Conservation (phyloP, 1,140 invertebrate genomes). For the Palaemon carinicauda region DNA sequence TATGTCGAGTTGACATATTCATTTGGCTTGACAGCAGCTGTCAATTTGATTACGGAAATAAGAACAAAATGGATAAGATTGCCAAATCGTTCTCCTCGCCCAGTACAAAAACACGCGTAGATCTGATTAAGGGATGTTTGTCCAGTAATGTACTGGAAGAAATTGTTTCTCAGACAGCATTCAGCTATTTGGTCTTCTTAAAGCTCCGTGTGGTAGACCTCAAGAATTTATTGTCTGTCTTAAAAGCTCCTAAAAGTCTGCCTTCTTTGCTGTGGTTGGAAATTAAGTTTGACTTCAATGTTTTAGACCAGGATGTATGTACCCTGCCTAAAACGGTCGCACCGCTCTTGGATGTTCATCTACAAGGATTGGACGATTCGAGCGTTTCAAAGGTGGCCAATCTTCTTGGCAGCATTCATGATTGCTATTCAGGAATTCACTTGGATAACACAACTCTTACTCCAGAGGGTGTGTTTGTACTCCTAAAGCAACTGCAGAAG, state of each 20-base stretch:
- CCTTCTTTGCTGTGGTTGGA: constrained; percentile 49
- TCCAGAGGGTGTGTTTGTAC: constrained; percentile 49
- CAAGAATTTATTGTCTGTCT: constrained; percentile 1
- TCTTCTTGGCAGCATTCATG: constrained; percentile 40
- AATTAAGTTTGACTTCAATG: constrained; percentile 44
- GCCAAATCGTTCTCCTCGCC: constrained; percentile 30
- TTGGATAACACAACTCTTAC: constrained; percentile 45
- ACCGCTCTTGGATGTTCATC: constrained; percentile 48
- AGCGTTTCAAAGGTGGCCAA: constrained; percentile 27
- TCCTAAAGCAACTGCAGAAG: constrained; percentile 52
- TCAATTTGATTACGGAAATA: constrained; percentile 49
- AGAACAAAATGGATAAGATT: constrained; percentile 36
- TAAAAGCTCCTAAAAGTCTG: constrained; percentile 12
- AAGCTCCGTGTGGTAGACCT: constrained; percentile 43
- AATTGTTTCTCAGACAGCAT: constrained; percentile 10
- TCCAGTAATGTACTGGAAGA: not conserved
- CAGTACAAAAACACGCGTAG: constrained; percentile 35
- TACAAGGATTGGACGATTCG: constrained; percentile 17
- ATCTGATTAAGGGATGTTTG: constrained; percentile 40
- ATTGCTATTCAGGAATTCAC: constrained; percentile 51
- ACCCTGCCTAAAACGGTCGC: constrained; percentile 3
- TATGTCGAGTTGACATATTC: constrained; percentile 53
- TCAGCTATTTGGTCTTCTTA: constrained; percentile 40
- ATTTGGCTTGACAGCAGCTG: constrained; percentile 54
- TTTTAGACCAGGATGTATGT: constrained; percentile 30